Evolutionary conservation across 2,797 vertebrate genomes (phyloP), one percentile per base, ranked within the genome.

Genomic region (Sandelia bainsii): DNA sequence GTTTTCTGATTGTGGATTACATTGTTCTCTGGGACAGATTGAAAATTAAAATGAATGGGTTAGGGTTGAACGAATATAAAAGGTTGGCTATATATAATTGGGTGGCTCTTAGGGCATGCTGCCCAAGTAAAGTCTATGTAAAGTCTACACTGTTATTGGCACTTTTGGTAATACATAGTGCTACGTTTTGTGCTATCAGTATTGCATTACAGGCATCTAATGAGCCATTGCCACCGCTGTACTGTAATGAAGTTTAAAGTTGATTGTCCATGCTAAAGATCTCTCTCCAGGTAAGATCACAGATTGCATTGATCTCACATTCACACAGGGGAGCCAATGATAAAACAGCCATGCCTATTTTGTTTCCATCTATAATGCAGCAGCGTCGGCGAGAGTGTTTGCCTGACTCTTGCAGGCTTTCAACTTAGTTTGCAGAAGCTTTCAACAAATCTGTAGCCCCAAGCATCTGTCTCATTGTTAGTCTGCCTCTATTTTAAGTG

Each of bases 401-500:
- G 74, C 69, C 64, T 37, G 61, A 84, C 68, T 82, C 81, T 85
- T 81, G 69, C 81, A 66, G 75, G 61, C 74, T 81, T 90, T 89
- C 76, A 86, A 72, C 73, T 85, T 34, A 57, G 62, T 87, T 84
- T 79, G 79, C 83, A 72, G 73, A 70, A 83, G 79, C 68, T 75
- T 81, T 87, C 73, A 69, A 57, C 58, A 67, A 86, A 80, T 77
- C 66, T 77, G 70, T 73, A 83, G 77, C 83, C 82, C 66, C 37
- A 20, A 75, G 87, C 84, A 77, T 84, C 78, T 84, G 80, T 80
- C 75, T 87, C 79, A 81, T 86, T 87, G 80, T 88, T 79, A 75
- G 83, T 73, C 75, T 69, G 82, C 70, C 69, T 84, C 80, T 85
- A 78, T 88, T 90, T 80, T 81, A 78, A 72, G 81, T 79, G 65